These are phyloP conservation scores for Lagodon rhomboides DNA, from an alignment of 2,797 vertebrate species.

Conservation along the genomic window DNA sequence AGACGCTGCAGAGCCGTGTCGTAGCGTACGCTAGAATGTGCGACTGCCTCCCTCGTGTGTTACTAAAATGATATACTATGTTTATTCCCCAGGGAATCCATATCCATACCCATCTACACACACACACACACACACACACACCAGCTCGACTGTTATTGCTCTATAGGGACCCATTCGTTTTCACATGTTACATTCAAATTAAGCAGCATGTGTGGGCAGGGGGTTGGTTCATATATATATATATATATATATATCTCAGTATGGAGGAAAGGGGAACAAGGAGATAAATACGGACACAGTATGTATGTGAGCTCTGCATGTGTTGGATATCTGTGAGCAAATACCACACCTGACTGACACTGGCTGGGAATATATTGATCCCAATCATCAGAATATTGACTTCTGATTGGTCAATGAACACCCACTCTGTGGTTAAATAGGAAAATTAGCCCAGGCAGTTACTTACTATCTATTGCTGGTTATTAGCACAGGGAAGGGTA, in stretches of 20 bases:
- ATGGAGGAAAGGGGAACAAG: not conserved
- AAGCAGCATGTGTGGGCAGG: slow-evolving; percentile 32
- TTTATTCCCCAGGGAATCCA: slow-evolving; percentile 33
- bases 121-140: slow-evolving; percentile 18
- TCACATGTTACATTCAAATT: slow-evolving; percentile 40
- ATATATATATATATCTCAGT: not conserved
- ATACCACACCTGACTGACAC: slow-evolving; percentile 4
- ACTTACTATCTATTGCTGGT: not conserved
- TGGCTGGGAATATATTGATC: not conserved
- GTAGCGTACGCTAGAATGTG: not conserved
- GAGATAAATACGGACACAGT: not conserved
- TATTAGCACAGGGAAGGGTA: not conserved
- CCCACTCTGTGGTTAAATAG: not conserved
- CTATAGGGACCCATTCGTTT: slow-evolving; percentile 51
- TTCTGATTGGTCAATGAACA: slow-evolving; percentile 12
- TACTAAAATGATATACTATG: slow-evolving; percentile 33
- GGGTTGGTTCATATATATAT: slow-evolving; percentile 2
- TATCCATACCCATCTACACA: slow-evolving; percentile 9
- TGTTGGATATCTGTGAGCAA: slow-evolving; percentile 7
- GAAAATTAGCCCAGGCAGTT: not conserved
- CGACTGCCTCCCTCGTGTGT: slow-evolving; percentile 1
- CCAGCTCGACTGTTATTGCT: slow-evolving; percentile 37
- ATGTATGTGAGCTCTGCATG: not conserved
- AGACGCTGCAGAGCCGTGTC: not conserved
- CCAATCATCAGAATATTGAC: slow-evolving; percentile 10